These are phyloP conservation scores for Leiothrix lutea DNA, from an alignment of 2,113 vertebrate species.

Conservation along the genomic window DNA sequence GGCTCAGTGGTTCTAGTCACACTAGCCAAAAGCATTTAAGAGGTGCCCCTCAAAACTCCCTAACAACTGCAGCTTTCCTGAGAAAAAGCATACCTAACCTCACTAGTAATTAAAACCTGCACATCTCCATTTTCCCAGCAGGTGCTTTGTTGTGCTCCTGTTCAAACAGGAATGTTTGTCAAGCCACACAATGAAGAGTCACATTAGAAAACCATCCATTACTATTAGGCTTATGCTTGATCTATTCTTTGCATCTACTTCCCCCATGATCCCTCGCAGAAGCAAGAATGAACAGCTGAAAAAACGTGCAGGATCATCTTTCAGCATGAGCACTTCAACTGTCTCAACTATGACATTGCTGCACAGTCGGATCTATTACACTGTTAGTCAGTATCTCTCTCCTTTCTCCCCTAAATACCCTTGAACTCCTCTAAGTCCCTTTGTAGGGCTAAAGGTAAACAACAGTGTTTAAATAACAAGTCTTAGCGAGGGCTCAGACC, in stretches of 20 bases:
- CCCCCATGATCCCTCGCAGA: background rate
- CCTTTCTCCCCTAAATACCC: conserved; percentile 26
- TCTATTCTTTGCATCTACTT: background rate
- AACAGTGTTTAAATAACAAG: background rate
- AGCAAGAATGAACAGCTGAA: conserved; percentile 30
- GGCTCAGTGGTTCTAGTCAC: background rate
- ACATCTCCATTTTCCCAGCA: background rate
- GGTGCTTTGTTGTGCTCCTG: background rate
- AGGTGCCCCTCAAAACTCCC: background rate
- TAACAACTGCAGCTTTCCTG: background rate
- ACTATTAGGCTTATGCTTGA: background rate
- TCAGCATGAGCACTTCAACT: conserved; percentile 21
- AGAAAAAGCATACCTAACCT: background rate
- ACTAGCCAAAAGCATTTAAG: background rate
- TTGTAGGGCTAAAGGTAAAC: background rate
- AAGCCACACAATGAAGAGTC: background rate
- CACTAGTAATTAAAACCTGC: background rate
- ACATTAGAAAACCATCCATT: background rate
- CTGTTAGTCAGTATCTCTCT: background rate
- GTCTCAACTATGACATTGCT: conserved; percentile 8
- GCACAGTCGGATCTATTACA: background rate
- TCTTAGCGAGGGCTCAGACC: background rate
- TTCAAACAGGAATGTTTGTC: background rate
- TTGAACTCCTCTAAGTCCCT: conserved; percentile 23
- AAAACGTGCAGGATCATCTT: conserved; percentile 9